phyloP scores from a whole-genome alignment of 2,113 vertebrate species.

The Hydrochoerus hydrochaeris region DNA sequence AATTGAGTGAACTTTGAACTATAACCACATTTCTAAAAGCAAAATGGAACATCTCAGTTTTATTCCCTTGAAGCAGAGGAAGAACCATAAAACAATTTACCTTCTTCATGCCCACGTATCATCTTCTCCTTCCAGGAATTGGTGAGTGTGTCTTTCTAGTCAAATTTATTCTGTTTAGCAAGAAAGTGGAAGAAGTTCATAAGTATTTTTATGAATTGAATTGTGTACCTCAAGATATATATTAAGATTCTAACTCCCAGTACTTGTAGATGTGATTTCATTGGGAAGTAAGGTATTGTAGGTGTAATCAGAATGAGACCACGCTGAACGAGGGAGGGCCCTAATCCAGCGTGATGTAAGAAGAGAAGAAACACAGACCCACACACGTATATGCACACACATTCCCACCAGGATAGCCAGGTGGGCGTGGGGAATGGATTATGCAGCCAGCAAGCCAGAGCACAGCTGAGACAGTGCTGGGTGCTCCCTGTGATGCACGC shows the following conservation, averaged over 20 bases:
- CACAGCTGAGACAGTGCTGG: background rate
- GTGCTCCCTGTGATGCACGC: background rate
- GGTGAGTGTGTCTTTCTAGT: background rate
- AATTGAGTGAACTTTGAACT: conserved; percentile 5
- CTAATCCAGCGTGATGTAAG: background rate
- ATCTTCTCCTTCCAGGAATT: background rate
- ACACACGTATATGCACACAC: background rate
- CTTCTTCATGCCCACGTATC: background rate
- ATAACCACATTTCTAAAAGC: background rate
- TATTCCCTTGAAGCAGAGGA: background rate
- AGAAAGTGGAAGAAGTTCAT: background rate
- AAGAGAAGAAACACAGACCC: background rate
- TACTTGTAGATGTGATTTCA: background rate
- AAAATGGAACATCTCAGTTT: background rate
- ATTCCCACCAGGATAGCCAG: background rate
- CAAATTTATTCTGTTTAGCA: background rate
- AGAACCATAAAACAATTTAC: background rate
- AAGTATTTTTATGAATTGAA: background rate
- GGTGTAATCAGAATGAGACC: background rate
- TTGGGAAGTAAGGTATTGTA: background rate
- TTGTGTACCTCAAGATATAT: background rate
- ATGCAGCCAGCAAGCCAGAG: background rate
- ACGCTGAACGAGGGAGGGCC: background rate
- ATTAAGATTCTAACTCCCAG: background rate
- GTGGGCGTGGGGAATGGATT: background rate